Percentiles rank a stretch among this genome's conserved stretches.
Evolutionary conservation across 2,797 vertebrate species (phyloP).

Genomic region (Coregonus sp.): DNA sequence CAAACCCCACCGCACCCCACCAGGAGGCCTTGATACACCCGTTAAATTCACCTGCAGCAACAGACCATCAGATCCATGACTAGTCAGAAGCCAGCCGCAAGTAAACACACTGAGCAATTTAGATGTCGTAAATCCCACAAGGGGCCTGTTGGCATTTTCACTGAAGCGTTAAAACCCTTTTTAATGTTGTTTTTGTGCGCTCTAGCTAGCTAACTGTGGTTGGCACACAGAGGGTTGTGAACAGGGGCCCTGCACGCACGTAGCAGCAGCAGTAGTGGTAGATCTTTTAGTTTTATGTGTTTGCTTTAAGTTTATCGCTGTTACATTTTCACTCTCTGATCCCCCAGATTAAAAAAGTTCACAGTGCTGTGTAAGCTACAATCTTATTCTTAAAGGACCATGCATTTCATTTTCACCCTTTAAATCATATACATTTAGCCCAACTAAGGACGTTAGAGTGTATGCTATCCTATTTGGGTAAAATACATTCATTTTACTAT

Average conservation of each 20-base stretch:
- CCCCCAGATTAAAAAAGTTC: not conserved
- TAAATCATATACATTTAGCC: too few species aligned
- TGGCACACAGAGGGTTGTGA: conserved; percentile 46
- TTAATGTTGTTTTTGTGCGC: conserved; percentile 65
- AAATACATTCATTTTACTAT: conserved; percentile 14
- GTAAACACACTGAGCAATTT: conserved; percentile 69
- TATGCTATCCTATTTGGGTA: not conserved
- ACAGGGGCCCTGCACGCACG: conserved; percentile 59
- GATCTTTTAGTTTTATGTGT: conserved; percentile 51
- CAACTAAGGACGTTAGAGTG: not conserved
- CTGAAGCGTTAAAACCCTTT: conserved; percentile 71
- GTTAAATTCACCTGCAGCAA: conserved; percentile 75
- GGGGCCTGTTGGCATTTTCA: conserved; percentile 64
- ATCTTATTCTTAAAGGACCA: too few species aligned
- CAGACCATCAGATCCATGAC: conserved; percentile 68
- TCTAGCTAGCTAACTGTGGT: conserved; percentile 72
- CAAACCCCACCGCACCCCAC: conserved; percentile 12
- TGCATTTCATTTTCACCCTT: too few species aligned
- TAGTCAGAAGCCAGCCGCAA: conserved; percentile 55
- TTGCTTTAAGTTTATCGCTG: conserved; percentile 29
- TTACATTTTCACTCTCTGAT: conserved; percentile 49
- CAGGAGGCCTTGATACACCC: conserved; percentile 58
- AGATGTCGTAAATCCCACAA: conserved; percentile 63
- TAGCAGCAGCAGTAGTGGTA: conserved; percentile 38
- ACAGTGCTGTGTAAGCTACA: not conserved